These are phyloP conservation scores for Dryobota labecula DNA, from an alignment of 2,888 invertebrate species.

Conservation along the genomic window DNA sequence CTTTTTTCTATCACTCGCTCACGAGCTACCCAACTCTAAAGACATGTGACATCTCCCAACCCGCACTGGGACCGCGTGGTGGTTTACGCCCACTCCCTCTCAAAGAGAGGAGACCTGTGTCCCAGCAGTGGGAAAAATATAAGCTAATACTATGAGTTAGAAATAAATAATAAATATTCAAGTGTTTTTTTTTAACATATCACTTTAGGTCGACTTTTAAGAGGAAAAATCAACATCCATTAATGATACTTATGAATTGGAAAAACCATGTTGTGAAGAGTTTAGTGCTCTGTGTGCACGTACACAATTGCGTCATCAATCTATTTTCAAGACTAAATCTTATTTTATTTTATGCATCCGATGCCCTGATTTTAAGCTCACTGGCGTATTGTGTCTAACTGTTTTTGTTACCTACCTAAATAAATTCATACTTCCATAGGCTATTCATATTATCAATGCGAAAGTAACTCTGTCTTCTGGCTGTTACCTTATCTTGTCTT, in stretches of 20 bases:
- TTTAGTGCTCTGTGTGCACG: neutral
- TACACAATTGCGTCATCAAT: slow-evolving; percentile 18
- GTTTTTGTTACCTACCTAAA: slow-evolving; percentile 1
- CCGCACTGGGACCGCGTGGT: too few relatives aligned
- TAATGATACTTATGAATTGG: slow-evolving; percentile 35
- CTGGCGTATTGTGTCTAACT: slow-evolving; percentile 2
- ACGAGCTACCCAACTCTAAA: too few relatives aligned
- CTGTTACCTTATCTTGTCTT: too few relatives aligned
- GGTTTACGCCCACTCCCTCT: too few relatives aligned
- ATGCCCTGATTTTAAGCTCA: slow-evolving; percentile 15
- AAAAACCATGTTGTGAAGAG: slow-evolving; percentile 34
- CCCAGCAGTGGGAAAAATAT: too few relatives aligned
- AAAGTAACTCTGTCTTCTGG: too few relatives aligned
- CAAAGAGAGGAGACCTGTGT: too few relatives aligned
- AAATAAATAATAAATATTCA: slow-evolving; percentile 20
- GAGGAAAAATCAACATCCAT: slow-evolving; percentile 38
- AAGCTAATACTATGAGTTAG: neutral
- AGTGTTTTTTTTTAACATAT: slow-evolving; percentile 20
- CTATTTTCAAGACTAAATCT: slow-evolving; percentile 18
- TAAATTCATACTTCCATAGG: too few relatives aligned
- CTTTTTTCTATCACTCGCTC: too few relatives aligned
- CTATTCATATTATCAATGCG: too few relatives aligned
- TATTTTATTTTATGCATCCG: slow-evolving; percentile 1
- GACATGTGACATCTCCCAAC: too few relatives aligned
- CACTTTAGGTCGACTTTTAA: slow-evolving; percentile 10